Evolutionary conservation across 2,888 invertebrate species (phyloP).

Genomic region (Anticlea derivata): DNA sequence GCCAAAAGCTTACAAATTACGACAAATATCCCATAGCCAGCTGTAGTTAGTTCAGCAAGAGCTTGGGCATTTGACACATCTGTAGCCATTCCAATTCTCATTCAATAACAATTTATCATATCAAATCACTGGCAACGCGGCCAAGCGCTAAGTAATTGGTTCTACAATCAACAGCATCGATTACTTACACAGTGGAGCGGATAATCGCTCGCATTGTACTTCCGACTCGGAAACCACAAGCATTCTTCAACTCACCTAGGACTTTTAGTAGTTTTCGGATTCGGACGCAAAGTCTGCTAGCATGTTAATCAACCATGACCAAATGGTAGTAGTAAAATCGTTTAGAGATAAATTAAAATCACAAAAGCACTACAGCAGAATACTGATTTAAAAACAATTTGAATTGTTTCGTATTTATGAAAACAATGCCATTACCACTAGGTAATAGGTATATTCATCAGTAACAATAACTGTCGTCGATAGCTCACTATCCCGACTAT

Average conservation of each 20-base stretch:
- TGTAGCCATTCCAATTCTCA: neutral
- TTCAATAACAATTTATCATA: slow-evolving; percentile 13
- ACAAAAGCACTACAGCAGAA: too few species aligned
- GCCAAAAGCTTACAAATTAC: too few species aligned
- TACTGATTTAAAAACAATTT: too few species aligned
- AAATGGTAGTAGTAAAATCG: neutral
- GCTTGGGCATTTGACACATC: neutral
- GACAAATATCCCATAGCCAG: too few species aligned
- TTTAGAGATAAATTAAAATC: too few species aligned
- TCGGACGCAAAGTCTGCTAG: neutral
- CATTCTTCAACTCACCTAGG: slow-evolving; percentile 43
- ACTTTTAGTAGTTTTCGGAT: slow-evolving; percentile 3
- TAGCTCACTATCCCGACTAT: too few species aligned
- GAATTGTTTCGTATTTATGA: too few species aligned
- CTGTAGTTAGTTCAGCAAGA: neutral
- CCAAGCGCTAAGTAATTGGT: slow-evolving; percentile 28
- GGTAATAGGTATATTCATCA: too few species aligned
- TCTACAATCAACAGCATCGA: slow-evolving; percentile 21
- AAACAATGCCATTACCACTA: too few species aligned
- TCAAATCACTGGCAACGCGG: slow-evolving; percentile 18
- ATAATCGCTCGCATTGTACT: slow-evolving; percentile 45
- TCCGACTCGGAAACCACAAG: slow-evolving; percentile 64
- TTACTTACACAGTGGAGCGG: slow-evolving; percentile 39
- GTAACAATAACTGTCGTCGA: too few species aligned
- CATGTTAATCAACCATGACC: neutral